phyloP scores from a whole-genome alignment of 2,113 vertebrate species.

The Deroptyus accipitrinus region DNA sequence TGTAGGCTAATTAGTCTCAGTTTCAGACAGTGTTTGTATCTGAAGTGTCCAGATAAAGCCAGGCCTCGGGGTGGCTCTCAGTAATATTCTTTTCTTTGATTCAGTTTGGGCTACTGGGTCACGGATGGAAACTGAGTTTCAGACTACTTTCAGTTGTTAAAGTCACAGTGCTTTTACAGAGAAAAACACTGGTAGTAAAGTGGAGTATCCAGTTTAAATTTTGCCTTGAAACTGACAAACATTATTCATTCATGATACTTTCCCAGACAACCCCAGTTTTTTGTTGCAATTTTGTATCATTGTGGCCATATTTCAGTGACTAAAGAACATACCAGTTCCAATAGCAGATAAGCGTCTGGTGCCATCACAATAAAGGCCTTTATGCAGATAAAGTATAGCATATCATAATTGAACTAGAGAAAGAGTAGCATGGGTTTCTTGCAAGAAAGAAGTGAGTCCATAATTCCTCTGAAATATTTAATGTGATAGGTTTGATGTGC shows the following conservation, averaged over 20 bases:
- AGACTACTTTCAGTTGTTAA: neutral
- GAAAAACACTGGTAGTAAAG: neutral
- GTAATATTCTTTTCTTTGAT: neutral
- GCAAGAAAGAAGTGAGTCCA: neutral
- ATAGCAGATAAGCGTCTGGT: rapidly evolving
- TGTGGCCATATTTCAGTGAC: neutral
- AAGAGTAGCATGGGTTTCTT: neutral
- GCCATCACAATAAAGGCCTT: neutral
- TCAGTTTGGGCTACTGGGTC: neutral
- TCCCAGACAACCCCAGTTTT: neutral
- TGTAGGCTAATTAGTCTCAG: neutral
- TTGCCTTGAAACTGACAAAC: neutral
- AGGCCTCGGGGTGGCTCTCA: neutral
- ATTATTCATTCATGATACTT: neutral
- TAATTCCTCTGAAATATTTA: neutral
- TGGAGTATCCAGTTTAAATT: neutral
- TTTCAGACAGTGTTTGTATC: neutral
- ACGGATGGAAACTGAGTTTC: neutral
- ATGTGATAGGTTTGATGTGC: neutral
- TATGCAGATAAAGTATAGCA: neutral
- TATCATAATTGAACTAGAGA: neutral
- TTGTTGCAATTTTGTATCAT: neutral
- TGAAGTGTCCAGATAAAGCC: neutral
- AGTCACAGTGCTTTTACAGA: rapidly evolving
- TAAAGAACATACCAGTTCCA: neutral